Base-by-base conservation (phyloP, 2,113 vertebrate genomes). In the Calonectris borealis region DNA sequence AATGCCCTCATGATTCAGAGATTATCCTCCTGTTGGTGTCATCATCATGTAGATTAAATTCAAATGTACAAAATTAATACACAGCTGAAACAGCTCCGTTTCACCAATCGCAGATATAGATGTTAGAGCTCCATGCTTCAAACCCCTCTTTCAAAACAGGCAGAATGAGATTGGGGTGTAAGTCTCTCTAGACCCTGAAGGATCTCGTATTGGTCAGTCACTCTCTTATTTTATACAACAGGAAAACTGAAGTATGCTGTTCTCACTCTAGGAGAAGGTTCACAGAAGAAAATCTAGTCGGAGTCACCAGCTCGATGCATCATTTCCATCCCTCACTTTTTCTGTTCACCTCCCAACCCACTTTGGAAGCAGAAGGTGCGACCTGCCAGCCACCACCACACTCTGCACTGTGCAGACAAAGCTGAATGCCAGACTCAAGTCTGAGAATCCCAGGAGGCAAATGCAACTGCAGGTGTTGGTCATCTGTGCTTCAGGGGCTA, bases 151-250 rank as follows among this genome's bases (percentile, higher is more conserved):
- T 17, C 26, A 18, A 78, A 38, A 20, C n/a, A 29, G 32, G 40
- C 40, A 83, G 4, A 64, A 25, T 1, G 8, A 64, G 42, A 78
- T 0, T 5, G 5, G n/a, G 9, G 11, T 0, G 2, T 11, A 24
- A 44, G 4, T 11, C 16, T 69, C 52, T 38, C 71, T 46, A 86
- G 46, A 46, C 18, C 10, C 46, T 27, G 31, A 81, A 16, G 7
- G n/a, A 68, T n/a, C 52, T 36, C 0, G 0, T 12, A 11, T 10
- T 16, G 22, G 11, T 64, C 48, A 32, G 29, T 62, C 57, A 20
- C 36, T 6, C 36, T 54, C 46, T 48, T 55, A 15, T 12, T 93
- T 60, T 22, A 70, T 18, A 10, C 20, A 83, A 54, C 25, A 81
- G 15, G 36, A 38, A 20, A 86, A 71, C 16, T 32, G 5, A 66